A percentile compares a stretch with the other conserved stretches of the same genome.
These are phyloP conservation scores for Falcaria lacertinaria DNA, from an alignment of 2,888 invertebrate genomes.

Conservation along the genomic window DNA sequence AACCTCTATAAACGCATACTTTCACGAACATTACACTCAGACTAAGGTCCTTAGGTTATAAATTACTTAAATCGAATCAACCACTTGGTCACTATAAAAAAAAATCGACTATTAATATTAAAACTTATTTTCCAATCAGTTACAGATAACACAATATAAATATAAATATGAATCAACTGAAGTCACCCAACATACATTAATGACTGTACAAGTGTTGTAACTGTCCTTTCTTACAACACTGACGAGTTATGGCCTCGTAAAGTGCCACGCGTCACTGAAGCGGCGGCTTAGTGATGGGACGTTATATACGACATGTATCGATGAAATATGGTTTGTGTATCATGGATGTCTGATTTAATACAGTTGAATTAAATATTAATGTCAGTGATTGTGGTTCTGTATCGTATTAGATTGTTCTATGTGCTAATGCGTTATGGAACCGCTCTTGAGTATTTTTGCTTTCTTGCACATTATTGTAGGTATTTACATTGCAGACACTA, in stretches of 20 bases:
- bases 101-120: too few species aligned
- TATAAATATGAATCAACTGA: conserved; percentile 47
- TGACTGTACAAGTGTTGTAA: conserved; percentile 48
- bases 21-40: too few species aligned
- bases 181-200: conserved; percentile 52
- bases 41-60: too few species aligned
- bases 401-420: background rate
- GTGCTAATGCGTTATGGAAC: too few species aligned
- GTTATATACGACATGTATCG: conserved; percentile 9
- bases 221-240: conserved; percentile 51
- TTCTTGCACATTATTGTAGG: too few species aligned
- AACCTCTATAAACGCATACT: too few species aligned
- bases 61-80: too few species aligned
- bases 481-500: too few species aligned
- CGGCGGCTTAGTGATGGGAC: conserved; percentile 30
- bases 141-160: conserved; percentile 31
- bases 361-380: background rate
- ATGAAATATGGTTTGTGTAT: conserved; percentile 4
- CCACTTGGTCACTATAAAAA: too few species aligned
- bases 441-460: too few species aligned
- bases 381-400: background rate
- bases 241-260: conserved; percentile 62
- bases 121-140: too few species aligned
- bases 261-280: conserved; percentile 45
- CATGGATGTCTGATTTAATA: background rate